Evolutionary conservation across 2,888 invertebrate genomes (phyloP), one percentile per base, ranked within the genome.

Genomic region (Lysandra bellargus): DNA sequence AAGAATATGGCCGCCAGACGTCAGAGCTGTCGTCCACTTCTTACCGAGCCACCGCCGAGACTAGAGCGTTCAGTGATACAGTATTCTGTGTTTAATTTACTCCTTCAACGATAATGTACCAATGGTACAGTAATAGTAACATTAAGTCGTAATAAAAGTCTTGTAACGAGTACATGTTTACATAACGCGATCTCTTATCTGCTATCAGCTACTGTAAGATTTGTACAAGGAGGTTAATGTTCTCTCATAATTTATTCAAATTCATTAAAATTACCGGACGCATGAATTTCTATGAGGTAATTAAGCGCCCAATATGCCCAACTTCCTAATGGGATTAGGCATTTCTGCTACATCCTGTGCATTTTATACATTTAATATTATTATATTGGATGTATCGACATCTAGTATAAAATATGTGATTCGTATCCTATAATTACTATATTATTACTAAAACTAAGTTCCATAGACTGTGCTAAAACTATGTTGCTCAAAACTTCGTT

Each of bases 161-260:
- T n/a, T n/a, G n/a, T 61, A 61, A 23, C 61, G n/a, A 61, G 61
- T 61, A 14, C 69, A 33, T 7, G 33, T 33, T 33, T 69, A 69
- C 69, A 69, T 69, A 69, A 33, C 4, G 69, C 69, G 61, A 23
- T 61, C 61, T 69, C 69, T 69, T 69, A 69, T 69, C 69, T 69
- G 0, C 33, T 69, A 69, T 69, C 69, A 69, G 69, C 69, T 69
- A 37, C 69, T 69, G 14, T 69, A 37, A 69, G 69, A 69, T 37
- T 69, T 33, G 69, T 37, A 69, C 33, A 69, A 69, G 69, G 69
- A 69, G 69, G 69, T 69, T 69, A 69, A 69, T 69, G 33, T 69
- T 69, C 33, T 69, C 69, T 69, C 69, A 69, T 37, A 69, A 69
- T 69, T 64, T 69, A 69, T 69, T 69, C 33, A 17, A 69, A 69